Percentiles rank a stretch among this genome's conserved stretches.
phyloP scores from a whole-genome alignment of 2,888 invertebrate genomes.

The Eucriotettix oculatus region DNA sequence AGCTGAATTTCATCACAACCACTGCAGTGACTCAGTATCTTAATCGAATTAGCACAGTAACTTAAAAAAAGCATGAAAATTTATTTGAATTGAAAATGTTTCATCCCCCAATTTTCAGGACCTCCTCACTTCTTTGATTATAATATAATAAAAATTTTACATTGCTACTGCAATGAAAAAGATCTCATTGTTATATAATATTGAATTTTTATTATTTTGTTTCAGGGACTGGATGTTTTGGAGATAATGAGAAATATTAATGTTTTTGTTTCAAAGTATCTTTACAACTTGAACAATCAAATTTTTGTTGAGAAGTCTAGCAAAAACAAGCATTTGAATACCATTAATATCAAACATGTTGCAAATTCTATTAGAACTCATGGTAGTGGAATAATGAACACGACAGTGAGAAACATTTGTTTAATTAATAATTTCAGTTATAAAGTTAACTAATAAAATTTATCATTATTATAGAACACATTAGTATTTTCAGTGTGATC shows the following conservation, averaged over 20 bases:
- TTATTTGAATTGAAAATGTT: no score
- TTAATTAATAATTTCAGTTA: background rate
- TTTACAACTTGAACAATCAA: constrained; percentile 92
- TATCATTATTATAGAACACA: no score
- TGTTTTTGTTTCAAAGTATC: constrained; percentile 81
- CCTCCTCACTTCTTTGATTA: background rate
- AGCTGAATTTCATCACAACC: no score
- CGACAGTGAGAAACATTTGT: constrained; percentile 45
- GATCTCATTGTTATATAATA: no score
- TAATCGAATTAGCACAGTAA: no score
- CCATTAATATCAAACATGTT: constrained; percentile 86
- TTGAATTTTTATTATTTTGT: background rate
- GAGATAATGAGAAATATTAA: constrained; percentile 96
- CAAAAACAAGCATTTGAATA: constrained; percentile 84
- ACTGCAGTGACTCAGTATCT: no score
- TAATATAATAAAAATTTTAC: no score
- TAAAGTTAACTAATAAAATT: no score
- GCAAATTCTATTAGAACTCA: constrained; percentile 95
- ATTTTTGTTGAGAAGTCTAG: constrained; percentile 86
- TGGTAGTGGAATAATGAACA: constrained; percentile 91
- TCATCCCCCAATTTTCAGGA: no score
- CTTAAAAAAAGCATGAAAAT: no score
- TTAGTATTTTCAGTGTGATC: no score
- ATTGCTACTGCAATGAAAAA: no score
- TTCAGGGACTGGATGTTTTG: constrained; percentile 76